Evolutionary conservation across 2,888 invertebrate species (phyloP).

Genomic region (Labia minor): DNA sequence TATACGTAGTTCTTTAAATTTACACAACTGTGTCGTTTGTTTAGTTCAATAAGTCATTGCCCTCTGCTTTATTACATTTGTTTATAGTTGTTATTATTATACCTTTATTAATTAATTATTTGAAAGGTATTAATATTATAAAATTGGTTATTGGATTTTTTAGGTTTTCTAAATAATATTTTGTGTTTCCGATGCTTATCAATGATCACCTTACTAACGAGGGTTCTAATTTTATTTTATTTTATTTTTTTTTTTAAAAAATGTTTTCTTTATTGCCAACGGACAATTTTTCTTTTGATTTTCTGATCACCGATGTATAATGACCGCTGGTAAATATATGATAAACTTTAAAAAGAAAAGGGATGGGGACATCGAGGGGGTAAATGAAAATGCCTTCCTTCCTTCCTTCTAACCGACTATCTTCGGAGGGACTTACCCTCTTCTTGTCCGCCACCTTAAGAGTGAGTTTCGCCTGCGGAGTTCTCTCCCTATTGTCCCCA

Average conservation of each 20-base stretch:
- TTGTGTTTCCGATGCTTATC: neutral
- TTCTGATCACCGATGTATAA: neutral
- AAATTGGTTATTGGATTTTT: no score
- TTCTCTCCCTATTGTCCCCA: neutral
- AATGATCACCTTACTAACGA: neutral
- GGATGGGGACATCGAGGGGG: neutral
- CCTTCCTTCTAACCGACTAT: slow-evolving; percentile 13
- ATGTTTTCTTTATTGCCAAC: neutral
- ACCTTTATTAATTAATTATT: no score
- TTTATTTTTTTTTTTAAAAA: no score
- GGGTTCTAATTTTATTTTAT: neutral
- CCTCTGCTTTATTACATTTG: no score
- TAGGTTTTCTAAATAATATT: no score
- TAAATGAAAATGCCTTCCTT: slow-evolving; percentile 8
- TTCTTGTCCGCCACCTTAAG: slow-evolving; percentile 13
- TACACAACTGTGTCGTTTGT: no score
- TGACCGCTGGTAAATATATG: slow-evolving; percentile 8
- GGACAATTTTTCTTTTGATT: neutral
- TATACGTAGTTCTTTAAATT: no score
- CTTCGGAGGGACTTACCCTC: slow-evolving; percentile 7
- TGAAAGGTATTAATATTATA: no score
- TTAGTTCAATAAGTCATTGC: no score
- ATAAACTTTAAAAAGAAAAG: neutral
- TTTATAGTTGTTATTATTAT: no score
- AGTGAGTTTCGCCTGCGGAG: neutral